Evolutionary conservation across 1,140 invertebrate genomes (phyloP).

Genomic region (Drosophila obscura): DNA sequence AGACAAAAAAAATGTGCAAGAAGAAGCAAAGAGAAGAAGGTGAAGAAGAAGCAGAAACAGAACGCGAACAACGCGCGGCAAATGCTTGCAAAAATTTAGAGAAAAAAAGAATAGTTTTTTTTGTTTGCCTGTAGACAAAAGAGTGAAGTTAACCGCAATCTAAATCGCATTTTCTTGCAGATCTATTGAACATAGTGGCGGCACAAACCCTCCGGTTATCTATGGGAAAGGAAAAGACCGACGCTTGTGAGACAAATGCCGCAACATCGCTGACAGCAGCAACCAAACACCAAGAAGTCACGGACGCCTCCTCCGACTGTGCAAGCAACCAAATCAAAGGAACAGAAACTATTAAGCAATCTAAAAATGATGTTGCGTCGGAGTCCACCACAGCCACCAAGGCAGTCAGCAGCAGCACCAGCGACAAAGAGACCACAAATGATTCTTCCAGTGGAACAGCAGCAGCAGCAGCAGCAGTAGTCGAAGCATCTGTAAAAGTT

Average conservation of each 20-base stretch:
- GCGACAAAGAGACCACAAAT: slow-evolving; percentile 10
- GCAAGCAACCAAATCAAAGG: background rate
- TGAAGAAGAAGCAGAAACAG: slow-evolving; percentile 25
- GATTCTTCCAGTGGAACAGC: slow-evolving; percentile 18
- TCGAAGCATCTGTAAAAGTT: slow-evolving; percentile 8
- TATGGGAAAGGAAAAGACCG: slow-evolving; percentile 72
- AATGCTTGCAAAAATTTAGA: slow-evolving; percentile 21
- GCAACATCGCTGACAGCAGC: slow-evolving; percentile 54
- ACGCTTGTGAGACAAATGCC: slow-evolving; percentile 69
- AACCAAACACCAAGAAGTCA: slow-evolving; percentile 3
- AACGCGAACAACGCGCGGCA: slow-evolving; percentile 41
- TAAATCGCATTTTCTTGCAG: slow-evolving; percentile 23
- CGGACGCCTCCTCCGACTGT: background rate
- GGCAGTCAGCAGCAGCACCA: slow-evolving; percentile 3
- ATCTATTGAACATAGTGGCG: slow-evolving; percentile 8
- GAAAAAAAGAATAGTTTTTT: slow-evolving; percentile 20
- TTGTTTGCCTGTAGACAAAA: no score
- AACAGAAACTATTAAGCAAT: background rate
- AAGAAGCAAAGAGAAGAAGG: slow-evolving; percentile 31
- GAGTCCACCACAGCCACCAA: background rate
- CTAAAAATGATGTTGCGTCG: background rate
- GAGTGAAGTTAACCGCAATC: slow-evolving; percentile 9
- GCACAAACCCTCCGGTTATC: slow-evolving; percentile 56
- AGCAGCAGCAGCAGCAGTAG: slow-evolving; percentile 3
- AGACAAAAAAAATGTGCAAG: background rate